Evolutionary conservation across 2,888 invertebrate species (phyloP).

Genomic region (Phengaris arion): DNA sequence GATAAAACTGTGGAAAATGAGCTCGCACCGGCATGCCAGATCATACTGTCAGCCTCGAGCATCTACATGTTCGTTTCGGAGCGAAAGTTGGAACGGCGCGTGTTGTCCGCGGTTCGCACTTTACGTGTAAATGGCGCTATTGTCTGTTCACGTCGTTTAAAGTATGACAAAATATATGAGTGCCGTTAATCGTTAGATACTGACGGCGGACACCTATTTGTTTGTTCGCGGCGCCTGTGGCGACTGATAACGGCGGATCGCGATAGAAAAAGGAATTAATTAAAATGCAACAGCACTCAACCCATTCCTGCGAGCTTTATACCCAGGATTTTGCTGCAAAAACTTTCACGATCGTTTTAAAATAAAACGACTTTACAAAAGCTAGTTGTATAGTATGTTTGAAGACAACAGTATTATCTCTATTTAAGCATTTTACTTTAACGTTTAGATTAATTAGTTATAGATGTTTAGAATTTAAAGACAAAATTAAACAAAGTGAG

Average conservation of each 20-base stretch:
- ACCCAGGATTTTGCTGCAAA: conserved; percentile 44
- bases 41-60: too few species aligned
- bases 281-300: conserved; percentile 77
- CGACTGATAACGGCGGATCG: conserved; percentile 70
- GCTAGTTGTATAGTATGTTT: conserved; percentile 30
- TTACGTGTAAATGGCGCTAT: too few species aligned
- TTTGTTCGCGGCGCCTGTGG: conserved; percentile 71
- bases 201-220: conserved; percentile 62
- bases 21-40: too few species aligned
- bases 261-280: conserved; percentile 78
- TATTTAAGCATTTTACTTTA: conserved; percentile 37
- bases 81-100: too few species aligned
- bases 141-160: neutral
- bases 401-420: conserved; percentile 34
- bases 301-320: conserved; percentile 67
- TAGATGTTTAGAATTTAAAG: neutral
- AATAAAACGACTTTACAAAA: conserved; percentile 33
- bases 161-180: conserved; percentile 42
- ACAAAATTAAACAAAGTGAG: too few species aligned
- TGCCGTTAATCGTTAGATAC: conserved; percentile 58
- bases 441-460: neutral
- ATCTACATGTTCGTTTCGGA: too few species aligned
- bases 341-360: conserved; percentile 50
- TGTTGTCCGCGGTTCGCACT: too few species aligned
- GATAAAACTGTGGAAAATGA: too few species aligned